These are phyloP conservation scores for Penaeus vannamei DNA, from an alignment of 1,140 invertebrate genomes.

Conservation along the genomic window DNA sequence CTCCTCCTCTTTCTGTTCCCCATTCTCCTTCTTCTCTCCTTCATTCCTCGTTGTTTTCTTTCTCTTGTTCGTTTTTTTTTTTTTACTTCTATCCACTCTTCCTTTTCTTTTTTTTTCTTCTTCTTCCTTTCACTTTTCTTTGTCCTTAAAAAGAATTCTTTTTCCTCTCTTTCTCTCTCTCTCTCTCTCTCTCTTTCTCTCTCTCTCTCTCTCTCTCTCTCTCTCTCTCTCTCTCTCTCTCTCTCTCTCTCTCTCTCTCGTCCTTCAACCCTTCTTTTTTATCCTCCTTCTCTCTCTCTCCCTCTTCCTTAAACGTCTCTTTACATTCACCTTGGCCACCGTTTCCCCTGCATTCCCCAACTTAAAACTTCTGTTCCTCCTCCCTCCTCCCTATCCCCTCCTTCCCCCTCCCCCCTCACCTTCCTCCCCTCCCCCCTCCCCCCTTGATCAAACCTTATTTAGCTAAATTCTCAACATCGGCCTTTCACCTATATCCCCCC, in stretches of 20 bases:
- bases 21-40: background rate
- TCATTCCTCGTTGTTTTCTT: background rate
- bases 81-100: background rate
- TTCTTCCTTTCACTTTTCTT: background rate
- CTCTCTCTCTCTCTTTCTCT: background rate
- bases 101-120: background rate
- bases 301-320: background rate
- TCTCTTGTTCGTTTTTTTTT: background rate
- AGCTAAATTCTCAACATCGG: no score
- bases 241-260: background rate
- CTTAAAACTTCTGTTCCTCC: no score
- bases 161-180: background rate
- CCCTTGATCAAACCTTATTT: no score
- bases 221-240: background rate
- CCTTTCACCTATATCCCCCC: no score
- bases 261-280: background rate
- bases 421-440: no score
- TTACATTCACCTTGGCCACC: no score
- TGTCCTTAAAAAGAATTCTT: no score
- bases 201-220: background rate
- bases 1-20: background rate
- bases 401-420: no score
- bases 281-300: no score
- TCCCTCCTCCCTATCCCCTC: no score
- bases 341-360: no score